Evolutionary conservation across 64 coral and sea anemone species (phyloP).

Genomic region (Montipora cactus): DNA sequence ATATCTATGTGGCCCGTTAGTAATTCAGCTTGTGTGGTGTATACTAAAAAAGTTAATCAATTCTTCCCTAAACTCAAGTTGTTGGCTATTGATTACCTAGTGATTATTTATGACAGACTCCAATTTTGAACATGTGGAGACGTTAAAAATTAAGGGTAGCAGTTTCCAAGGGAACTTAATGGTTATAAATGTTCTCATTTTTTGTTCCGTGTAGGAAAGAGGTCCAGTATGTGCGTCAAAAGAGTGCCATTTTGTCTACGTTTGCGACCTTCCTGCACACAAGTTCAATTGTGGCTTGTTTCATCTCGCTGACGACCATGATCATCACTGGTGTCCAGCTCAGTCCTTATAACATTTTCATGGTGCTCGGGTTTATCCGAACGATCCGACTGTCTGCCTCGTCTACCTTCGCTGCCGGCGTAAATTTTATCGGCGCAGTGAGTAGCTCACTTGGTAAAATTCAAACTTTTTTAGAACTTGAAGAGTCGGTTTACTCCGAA

Average conservation of each 20-base stretch:
- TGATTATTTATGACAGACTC: no score
- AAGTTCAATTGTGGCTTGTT: constrained; percentile 75
- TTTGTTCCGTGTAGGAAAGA: constrained; percentile 68
- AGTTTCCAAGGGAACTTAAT: no score
- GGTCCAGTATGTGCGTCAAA: constrained; percentile 70
- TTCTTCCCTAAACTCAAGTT: no score
- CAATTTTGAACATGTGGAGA: no score
- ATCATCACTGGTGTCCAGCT: constrained; percentile 68
- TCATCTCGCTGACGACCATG: constrained; percentile 87
- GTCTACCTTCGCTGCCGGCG: constrained; percentile 73
- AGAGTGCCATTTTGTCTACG: constrained; percentile 78
- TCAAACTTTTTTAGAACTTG: constrained; percentile 78
- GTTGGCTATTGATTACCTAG: no score
- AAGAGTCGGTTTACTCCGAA: constrained; percentile 64
- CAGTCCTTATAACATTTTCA: constrained; percentile 76
- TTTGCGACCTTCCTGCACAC: constrained; percentile 90
- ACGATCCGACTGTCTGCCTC: constrained; percentile 86
- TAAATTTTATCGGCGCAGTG: constrained; percentile 74
- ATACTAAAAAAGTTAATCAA: no score
- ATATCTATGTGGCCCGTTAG: no score
- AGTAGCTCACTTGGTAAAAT: constrained; percentile 66
- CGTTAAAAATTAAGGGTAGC: no score
- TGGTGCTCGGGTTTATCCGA: constrained; percentile 82
- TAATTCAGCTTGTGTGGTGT: no score
- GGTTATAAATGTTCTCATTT: neutral